These are phyloP conservation scores for Pycnomerus fuliginosus DNA, from an alignment of 2,888 invertebrate species.

Conservation along the genomic window DNA sequence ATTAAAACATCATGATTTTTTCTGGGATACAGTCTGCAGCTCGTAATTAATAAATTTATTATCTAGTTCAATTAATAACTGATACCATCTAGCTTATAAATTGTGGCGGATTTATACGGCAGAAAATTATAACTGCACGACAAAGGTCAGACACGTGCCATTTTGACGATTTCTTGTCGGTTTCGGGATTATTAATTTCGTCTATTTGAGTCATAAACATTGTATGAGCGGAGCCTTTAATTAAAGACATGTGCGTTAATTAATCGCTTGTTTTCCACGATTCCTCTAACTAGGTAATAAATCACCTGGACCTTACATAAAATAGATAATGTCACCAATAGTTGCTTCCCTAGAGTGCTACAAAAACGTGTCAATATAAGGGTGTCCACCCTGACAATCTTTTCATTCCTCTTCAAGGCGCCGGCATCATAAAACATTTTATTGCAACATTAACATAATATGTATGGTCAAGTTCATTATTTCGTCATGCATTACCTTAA, in stretches of 20 bases:
- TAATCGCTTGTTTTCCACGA: neutral
- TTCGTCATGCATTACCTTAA: constrained; percentile 13
- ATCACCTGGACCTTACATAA: neutral
- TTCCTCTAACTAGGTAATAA: neutral
- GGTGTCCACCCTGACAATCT: constrained; percentile 1
- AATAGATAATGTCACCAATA: too few species aligned
- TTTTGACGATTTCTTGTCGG: neutral
- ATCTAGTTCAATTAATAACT: constrained; percentile 18
- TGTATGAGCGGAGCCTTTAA: constrained; percentile 1
- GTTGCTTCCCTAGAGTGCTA: neutral
- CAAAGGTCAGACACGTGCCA: constrained; percentile 18
- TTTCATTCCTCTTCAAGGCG: constrained; percentile 2
- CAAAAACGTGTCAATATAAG: neutral
- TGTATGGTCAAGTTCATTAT: constrained; percentile 7
- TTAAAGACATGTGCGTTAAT: neutral
- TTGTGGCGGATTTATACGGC: constrained; percentile 14
- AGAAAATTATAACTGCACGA: constrained; percentile 7
- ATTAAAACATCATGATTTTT: neutral
- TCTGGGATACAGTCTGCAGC: neutral
- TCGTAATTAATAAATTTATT: constrained; percentile 16
- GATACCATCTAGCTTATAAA: constrained; percentile 16
- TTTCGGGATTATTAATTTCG: neutral
- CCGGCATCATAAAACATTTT: constrained; percentile 6
- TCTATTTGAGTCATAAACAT: constrained; percentile 7
- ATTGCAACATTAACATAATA: constrained; percentile 8